These are phyloP conservation scores for Gambusia yucatana DNA, from an alignment of 2,797 vertebrate species.

Conservation along the genomic window DNA sequence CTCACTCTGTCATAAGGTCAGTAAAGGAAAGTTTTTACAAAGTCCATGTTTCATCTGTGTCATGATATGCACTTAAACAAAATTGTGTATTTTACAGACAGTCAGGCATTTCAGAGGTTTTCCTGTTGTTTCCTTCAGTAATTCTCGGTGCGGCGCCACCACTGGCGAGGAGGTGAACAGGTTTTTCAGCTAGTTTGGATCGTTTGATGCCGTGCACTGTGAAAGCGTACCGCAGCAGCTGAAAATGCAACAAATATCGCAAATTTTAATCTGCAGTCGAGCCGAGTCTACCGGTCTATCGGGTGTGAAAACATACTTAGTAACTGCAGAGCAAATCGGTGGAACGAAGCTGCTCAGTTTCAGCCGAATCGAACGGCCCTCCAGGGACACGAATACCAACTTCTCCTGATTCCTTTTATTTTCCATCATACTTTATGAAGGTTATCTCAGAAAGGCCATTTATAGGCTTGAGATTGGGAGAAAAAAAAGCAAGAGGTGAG, in stretches of 20 bases:
- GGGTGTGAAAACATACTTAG: constrained; percentile 2
- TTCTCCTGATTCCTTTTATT: constrained; percentile 10
- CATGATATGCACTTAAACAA: neutral
- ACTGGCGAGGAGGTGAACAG: too few species aligned
- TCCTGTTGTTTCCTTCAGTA: too few species aligned
- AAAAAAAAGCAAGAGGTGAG: constrained; percentile 37
- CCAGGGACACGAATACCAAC: neutral
- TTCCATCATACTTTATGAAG: neutral
- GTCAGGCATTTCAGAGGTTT: neutral
- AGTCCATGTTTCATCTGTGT: neutral
- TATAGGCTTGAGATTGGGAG: neutral
- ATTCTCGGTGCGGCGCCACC: too few species aligned
- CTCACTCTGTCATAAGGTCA: neutral
- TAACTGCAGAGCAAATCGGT: neutral
- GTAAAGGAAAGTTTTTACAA: neutral
- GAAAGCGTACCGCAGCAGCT: too few species aligned
- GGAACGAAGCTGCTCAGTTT: constrained; percentile 13
- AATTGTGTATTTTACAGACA: neutral
- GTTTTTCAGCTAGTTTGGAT: too few species aligned
- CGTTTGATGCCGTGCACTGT: too few species aligned
- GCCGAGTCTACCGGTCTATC: too few species aligned
- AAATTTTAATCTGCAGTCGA: too few species aligned
- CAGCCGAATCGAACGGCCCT: constrained; percentile 31
- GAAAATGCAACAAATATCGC: too few species aligned
- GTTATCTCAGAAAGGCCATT: constrained; percentile 1